A percentile compares a stretch with the other conserved stretches of the same genome.
Evolutionary conservation across 2,888 invertebrate genomes (phyloP).

Genomic region (Drosophila kanekoi): DNA sequence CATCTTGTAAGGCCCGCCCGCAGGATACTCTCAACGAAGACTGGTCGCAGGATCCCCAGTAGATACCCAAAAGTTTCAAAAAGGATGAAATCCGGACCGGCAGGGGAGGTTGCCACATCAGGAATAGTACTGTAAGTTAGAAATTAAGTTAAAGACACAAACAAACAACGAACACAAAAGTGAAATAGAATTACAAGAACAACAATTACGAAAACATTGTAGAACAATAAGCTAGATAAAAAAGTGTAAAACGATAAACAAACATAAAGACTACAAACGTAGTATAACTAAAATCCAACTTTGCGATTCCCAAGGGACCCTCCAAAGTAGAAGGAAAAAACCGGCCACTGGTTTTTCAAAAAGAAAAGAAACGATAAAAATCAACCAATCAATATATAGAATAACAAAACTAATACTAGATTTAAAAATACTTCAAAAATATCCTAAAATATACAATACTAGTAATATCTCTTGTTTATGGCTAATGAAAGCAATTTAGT

Average conservation of each 20-base stretch:
- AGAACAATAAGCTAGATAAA: not conserved
- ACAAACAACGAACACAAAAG: not conserved
- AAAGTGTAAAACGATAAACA: not conserved
- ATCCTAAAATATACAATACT: too few species aligned
- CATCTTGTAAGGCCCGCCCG: not conserved
- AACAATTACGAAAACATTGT: not conserved
- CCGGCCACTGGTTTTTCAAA: not conserved
- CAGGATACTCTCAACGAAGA: not conserved
- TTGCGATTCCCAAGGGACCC: not conserved
- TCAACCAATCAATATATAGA: too few species aligned
- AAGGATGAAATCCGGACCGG: constrained; percentile 1
- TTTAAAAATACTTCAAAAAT: too few species aligned
- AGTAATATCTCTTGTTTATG: not conserved
- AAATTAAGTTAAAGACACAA: not conserved
- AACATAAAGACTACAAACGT: not conserved
- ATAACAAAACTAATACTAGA: too few species aligned
- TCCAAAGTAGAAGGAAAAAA: not conserved
- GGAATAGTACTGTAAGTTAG: constrained; percentile 1
- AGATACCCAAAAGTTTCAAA: constrained; percentile 1
- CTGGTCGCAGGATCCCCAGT: constrained; percentile 1
- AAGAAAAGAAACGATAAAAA: not conserved
- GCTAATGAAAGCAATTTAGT: not conserved
- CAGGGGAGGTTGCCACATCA: constrained; percentile 1
- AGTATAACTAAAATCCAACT: not conserved
- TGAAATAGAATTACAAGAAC: too few species aligned